Evolutionary conservation across 2,888 invertebrate genomes (phyloP).

Genomic region (Pristionchus fissidentatus): DNA sequence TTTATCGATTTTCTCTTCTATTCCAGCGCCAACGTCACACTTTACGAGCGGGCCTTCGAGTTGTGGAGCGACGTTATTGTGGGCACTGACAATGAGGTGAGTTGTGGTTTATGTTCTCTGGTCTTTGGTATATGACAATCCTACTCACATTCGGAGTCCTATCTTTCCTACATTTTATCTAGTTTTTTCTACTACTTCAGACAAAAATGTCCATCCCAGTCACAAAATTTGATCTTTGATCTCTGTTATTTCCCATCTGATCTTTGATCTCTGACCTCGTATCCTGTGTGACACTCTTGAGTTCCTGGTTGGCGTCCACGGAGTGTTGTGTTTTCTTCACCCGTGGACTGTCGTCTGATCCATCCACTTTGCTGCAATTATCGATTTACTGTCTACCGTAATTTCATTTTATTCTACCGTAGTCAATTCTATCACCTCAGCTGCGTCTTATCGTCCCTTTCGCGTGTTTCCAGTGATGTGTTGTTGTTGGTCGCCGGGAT

Average conservation of each 20-base stretch:
- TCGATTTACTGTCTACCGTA: not conserved
- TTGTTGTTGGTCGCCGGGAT: not conserved
- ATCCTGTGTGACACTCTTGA: not conserved
- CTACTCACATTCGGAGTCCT: too few relatives aligned
- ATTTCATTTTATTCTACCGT: not conserved
- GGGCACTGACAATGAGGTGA: conserved; percentile 39
- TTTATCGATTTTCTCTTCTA: not conserved
- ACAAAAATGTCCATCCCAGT: too few relatives aligned
- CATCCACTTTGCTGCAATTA: not conserved
- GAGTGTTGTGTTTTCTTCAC: not conserved
- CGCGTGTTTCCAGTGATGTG: not conserved
- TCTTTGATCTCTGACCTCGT: not conserved
- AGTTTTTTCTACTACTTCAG: too few relatives aligned
- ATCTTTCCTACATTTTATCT: not conserved
- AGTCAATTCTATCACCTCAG: not conserved
- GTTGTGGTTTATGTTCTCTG: conserved; percentile 12
- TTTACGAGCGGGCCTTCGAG: conserved; percentile 22
- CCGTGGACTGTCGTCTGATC: not conserved
- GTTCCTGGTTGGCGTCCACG: not conserved
- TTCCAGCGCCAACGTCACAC: conserved; percentile 39
- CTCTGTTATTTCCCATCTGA: not conserved
- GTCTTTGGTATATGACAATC: not conserved
- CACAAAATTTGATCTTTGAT: too few relatives aligned
- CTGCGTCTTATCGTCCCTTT: not conserved
- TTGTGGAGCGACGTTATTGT: conserved; percentile 39